Evolutionary conservation across 2,888 invertebrate species (phyloP).

Genomic region (Dioctria linearis): DNA sequence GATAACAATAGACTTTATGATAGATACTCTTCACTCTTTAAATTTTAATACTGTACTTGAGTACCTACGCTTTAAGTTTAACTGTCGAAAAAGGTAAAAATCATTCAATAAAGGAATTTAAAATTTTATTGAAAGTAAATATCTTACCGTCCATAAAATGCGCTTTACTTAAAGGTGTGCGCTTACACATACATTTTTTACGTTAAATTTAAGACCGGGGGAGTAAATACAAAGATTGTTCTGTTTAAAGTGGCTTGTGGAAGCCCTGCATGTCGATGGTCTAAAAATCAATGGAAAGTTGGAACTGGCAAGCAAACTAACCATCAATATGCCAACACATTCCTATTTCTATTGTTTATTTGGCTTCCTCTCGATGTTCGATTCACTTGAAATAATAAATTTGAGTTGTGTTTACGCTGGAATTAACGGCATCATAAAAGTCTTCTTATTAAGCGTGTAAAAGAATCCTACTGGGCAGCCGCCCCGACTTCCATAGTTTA

Average conservation of each 20-base stretch:
- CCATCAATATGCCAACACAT: constrained; percentile 56
- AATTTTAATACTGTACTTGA: no score
- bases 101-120: no score
- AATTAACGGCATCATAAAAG: constrained; percentile 34
- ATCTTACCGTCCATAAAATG: neutral
- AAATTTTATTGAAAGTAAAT: no score
- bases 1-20: no score
- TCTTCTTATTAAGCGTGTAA: neutral
- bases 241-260: constrained; percentile 11
- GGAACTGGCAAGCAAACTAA: constrained; percentile 10
- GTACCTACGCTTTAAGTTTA: no score
- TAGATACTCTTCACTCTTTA: no score
- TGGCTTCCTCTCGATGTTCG: constrained; percentile 32
- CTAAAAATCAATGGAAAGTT: neutral
- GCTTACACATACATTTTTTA: neutral
- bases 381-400: constrained; percentile 40
- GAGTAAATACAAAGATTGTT: constrained; percentile 29
- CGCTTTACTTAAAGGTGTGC: neutral
- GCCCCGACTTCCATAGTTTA: constrained; percentile 9
- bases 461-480: neutral
- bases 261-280: constrained; percentile 16
- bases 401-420: constrained; percentile 30
- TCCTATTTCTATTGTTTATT: constrained; percentile 22
- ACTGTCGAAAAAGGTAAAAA: no score
- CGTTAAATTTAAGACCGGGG: neutral